phyloP scores from a whole-genome alignment of 2,888 invertebrate species.

The Campoletis raptor region DNA sequence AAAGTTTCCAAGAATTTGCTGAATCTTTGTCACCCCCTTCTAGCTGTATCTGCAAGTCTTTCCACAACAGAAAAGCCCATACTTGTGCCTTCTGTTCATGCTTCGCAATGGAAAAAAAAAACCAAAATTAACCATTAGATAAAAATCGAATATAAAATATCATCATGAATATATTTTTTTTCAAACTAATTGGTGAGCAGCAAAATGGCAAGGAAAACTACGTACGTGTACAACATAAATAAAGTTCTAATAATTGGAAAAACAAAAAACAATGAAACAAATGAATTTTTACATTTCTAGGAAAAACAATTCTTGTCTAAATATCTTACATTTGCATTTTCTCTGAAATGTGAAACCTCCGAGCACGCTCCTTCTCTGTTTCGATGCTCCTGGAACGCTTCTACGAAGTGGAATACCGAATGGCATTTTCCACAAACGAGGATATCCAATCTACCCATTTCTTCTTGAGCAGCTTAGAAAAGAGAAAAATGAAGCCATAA shows the following conservation, averaged over 20 bases:
- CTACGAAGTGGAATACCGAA: conserved; percentile 91
- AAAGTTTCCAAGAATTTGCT: conserved; percentile 91
- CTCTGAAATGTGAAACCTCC: conserved; percentile 88
- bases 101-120: conserved; percentile 75
- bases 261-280: background rate
- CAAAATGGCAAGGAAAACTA: background rate
- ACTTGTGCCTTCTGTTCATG: conserved; percentile 93
- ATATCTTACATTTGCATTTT: conserved; percentile 87
- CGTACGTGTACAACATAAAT: background rate
- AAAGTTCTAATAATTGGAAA: background rate
- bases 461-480: conserved; percentile 90
- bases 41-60: conserved; percentile 87
- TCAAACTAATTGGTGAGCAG: background rate
- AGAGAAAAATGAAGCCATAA: background rate
- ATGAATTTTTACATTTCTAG: background rate
- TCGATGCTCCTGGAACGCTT: conserved; percentile 92
- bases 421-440: conserved; percentile 94
- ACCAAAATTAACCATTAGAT: background rate
- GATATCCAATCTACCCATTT: conserved; percentile 91
- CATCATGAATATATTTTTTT: background rate
- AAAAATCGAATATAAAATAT: background rate
- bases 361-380: conserved; percentile 87
- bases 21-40: conserved; percentile 85
- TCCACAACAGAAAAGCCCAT: conserved; percentile 95
- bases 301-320: background rate